Evolutionary conservation across 2,113 vertebrate species (phyloP), one percentile per base, ranked within the genome.

Genomic region (Dissostichus mawsoni): DNA sequence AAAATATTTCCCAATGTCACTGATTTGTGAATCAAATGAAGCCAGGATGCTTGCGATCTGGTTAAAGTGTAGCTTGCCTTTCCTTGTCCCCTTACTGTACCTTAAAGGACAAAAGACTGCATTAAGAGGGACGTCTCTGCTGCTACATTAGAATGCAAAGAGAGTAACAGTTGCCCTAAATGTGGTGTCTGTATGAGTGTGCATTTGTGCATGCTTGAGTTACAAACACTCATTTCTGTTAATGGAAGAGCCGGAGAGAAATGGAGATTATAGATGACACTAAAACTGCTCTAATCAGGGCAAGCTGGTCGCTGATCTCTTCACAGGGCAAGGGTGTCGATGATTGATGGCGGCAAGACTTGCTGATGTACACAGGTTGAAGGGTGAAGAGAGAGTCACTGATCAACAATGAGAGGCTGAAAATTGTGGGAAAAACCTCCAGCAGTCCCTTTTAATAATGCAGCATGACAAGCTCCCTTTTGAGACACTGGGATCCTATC

Each of bases 261-360:
- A 63, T 14, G 9, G 33, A 82, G 74, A 85, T 81, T 76, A 81
- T 83, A 69, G 85, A 82, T 82, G 90, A 87, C 82, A 81, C 81
- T 68, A 67, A 86, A 88, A 81, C 87, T 18, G 65, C 83, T 87
- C 74, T 90, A 89, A 92, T 90, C 89, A 87, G 92, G 86, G 29
- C 89, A 80, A 91, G 88, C 79, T 78, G 87, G 84, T 67, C n/a
- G 74, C 90, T 89, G 89, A 88, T 89, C 89, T 88, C 83, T 81
- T 90, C 83, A 81, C 70, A 71, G 81, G 87, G 74, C 61, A 50
- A 17, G 29, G 61, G 48, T 63, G 91, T 79, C 86, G 68, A 65
- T 90, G 91, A 93, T 81, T 90, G 93, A 92, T 92, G 81, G 86
- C 82, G 1, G 53, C 76, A 18, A 29, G 18, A 83, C 57, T 72